phyloP scores from a whole-genome alignment of 2,797 vertebrate genomes.

The Halcyon chelicuti region DNA sequence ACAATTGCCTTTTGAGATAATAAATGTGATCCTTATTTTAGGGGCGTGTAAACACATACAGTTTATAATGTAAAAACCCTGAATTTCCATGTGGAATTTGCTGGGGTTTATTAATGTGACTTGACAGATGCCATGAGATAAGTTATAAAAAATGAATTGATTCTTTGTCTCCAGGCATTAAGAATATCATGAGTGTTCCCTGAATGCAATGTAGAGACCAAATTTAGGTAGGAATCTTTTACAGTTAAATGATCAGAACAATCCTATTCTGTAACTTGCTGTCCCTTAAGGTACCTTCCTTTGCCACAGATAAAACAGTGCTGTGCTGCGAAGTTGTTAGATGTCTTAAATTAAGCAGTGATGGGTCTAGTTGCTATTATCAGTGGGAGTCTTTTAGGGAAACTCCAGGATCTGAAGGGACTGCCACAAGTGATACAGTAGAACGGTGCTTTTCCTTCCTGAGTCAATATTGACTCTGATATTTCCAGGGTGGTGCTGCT shows the following conservation, averaged over 20 bases:
- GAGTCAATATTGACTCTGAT: constrained; percentile 63
- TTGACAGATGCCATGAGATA: constrained; percentile 7
- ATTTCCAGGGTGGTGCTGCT: constrained; percentile 34
- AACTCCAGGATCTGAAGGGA: constrained; percentile 57
- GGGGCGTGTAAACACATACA: constrained; percentile 18
- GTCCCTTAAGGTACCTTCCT: background rate
- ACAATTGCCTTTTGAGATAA: constrained; percentile 25
- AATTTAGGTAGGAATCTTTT: background rate
- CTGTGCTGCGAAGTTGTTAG: background rate
- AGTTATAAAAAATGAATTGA: background rate
- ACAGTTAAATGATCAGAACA: background rate
- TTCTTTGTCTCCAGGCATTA: background rate
- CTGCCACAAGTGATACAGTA: constrained; percentile 2
- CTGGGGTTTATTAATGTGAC: background rate
- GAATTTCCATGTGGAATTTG: constrained; percentile 48
- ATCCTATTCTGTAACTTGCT: background rate
- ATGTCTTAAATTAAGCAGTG: background rate
- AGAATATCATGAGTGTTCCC: background rate
- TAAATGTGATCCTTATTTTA: constrained; percentile 8
- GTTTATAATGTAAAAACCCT: constrained; percentile 50
- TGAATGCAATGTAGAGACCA: background rate
- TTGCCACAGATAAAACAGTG: background rate
- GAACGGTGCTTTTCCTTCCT: constrained; percentile 64
- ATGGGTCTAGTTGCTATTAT: background rate
- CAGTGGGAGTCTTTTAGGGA: constrained; percentile 58